Evolutionary conservation across 1,140 invertebrate species (phyloP).

Genomic region (Polypedilum vanderplanki): DNA sequence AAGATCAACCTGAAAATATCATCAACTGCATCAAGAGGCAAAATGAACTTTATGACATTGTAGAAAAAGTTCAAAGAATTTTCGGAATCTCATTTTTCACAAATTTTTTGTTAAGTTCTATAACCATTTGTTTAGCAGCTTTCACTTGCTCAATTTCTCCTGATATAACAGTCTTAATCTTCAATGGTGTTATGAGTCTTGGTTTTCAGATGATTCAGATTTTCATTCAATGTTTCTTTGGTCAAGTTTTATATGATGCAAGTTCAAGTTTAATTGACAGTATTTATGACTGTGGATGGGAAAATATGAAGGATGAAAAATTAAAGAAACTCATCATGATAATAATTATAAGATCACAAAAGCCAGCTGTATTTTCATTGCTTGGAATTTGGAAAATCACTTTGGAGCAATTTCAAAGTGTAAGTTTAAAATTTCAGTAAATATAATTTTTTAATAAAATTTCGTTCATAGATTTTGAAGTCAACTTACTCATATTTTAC

Average conservation of each 20-base stretch:
- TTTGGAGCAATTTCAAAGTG: too few species aligned
- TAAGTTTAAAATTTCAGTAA: too few species aligned
- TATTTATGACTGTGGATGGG: not conserved
- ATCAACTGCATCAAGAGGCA: not conserved
- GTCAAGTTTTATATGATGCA: not conserved
- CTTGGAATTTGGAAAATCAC: too few species aligned
- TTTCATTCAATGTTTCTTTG: slow-evolving; percentile 3
- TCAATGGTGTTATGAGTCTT: not conserved
- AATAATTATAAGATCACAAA: not conserved
- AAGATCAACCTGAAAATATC: not conserved
- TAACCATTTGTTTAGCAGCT: not conserved
- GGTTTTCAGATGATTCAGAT: too few species aligned
- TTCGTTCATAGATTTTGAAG: too few species aligned
- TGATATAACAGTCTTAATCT: not conserved
- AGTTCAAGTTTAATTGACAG: not conserved
- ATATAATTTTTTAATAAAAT: too few species aligned
- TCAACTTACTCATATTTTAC: too few species aligned
- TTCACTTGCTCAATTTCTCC: not conserved
- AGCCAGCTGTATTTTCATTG: not conserved
- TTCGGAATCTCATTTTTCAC: not conserved
- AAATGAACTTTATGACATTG: not conserved
- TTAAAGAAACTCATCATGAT: not conserved
- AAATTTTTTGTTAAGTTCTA: not conserved
- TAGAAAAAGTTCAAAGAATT: not conserved
- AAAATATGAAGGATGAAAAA: not conserved